phyloP scores from a whole-genome alignment of 2,113 vertebrate species.

The Heterotis niloticus region DNA sequence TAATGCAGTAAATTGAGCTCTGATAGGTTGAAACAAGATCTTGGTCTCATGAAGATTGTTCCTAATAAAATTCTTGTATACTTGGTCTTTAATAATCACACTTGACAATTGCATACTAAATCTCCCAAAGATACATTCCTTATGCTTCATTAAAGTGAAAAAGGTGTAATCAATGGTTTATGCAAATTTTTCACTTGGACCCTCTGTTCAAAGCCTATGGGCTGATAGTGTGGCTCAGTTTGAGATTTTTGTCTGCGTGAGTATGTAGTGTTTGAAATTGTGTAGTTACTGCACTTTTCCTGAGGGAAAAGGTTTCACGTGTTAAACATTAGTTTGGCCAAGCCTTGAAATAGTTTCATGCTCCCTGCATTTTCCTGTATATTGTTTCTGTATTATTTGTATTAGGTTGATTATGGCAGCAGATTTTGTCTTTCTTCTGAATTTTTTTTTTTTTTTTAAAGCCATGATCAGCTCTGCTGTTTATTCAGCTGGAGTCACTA shows the following conservation, averaged over 20 bases:
- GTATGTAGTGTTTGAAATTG: neutral
- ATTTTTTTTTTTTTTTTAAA: neutral
- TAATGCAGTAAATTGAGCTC: no score
- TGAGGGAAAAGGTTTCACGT: neutral
- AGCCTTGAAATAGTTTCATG: neutral
- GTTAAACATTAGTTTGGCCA: neutral
- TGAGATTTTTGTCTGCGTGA: neutral
- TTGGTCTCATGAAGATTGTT: no score
- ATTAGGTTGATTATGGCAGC: neutral
- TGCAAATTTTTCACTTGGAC: neutral
- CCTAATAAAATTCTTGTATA: no score
- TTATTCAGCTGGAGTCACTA: conserved; percentile 12
- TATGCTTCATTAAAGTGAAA: neutral
- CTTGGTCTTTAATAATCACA: no score
- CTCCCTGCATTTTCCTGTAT: neutral
- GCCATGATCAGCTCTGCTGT: neutral
- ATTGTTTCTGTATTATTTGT: neutral
- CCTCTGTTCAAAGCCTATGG: neutral
- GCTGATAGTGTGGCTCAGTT: neutral
- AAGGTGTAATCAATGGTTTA: neutral
- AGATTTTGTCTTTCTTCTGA: neutral
- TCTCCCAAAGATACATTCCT: neutral
- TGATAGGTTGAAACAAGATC: no score
- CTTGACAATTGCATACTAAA: no score
- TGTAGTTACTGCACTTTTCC: neutral